Base-by-base conservation (phyloP, 2,888 invertebrate genomes). In the Anagyrus pseudococci region DNA sequence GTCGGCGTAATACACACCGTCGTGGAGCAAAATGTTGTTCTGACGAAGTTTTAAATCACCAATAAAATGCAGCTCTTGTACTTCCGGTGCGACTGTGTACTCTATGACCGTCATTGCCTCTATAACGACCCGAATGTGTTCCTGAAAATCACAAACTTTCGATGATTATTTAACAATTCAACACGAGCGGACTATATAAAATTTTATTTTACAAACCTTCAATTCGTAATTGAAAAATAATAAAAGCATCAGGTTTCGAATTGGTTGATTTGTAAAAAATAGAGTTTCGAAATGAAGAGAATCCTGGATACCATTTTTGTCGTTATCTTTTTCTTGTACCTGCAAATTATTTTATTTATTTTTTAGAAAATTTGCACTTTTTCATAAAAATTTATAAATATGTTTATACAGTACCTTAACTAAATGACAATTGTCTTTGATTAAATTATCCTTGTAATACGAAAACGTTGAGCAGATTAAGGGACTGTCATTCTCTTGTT, bases 201-300 rank as follows among this genome's bases (percentile, higher is more conserved):
- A 50, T 22, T 29, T 43, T 17, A 44, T 20, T 3, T 13, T 2
- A 13, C 68, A 65, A 57, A 79, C 80, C 70, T 74, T 75, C 26
- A 80, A 70, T 66, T 75, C 71, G 33, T 75, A 78, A 62, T 77
- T 70, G 68, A 80, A 80, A 67, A 78, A 78, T 33, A 80, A 59
- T 49, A 76, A 64, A 19, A 80, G 67, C 54, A 71, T 75, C 1
- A 79, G 22, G 46, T 72, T 71, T 53, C 68, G 73, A 44, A 80
- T 71, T 23, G 79, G 72, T 23, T 67, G 60, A 20, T 73, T 69
- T 23, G 75, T 75, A 49, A 72, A 78, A 64, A 80, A 79, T 3
- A 70, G 66, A 23, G 74, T 72, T 53, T 79, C 76, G 46, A 79
- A 78, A 55, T 75, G 72, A n/a, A 80, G 60, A 57, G 71, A 58